Base-by-base conservation (phyloP, 2,113 vertebrate species). In the Channa maculata region DNA sequence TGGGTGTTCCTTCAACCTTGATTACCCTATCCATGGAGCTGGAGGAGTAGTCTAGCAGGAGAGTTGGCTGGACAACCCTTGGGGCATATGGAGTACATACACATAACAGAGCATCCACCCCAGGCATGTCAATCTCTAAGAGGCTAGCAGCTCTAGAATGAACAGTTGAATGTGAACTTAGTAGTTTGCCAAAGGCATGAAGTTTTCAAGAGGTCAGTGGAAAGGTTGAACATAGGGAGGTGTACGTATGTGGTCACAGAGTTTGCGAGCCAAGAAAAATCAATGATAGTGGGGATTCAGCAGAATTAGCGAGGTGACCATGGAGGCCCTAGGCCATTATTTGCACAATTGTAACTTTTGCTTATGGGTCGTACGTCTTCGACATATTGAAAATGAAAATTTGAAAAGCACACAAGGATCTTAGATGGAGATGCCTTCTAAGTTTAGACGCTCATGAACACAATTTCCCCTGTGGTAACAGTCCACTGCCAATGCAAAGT, bases 41-140 rank as follows among this genome's bases (percentile, higher is more conserved):
- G 65, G 78, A 85, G 84, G 81, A 83, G 87, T 48, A 72, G 64
- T 77, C 73, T 87, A 82, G 82, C 76, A 80, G 72, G 75, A 85
- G 82, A 86, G 75, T 82, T 74, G 73, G 75, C 68, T 82, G 79
- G 80, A 78, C 86, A 71, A 84, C 75, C 57, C 74, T 75, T 64
- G 73, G 85, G 83, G 70, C 80, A 69, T 75, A 63, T 33, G 63
- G 74, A 69, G 67, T 48, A 78, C 63, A 69, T 80, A 24, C 70
- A 78, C 79, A 60, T 71, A 82, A 84, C 76, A 74, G 59, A 80
- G 77, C 80, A 60, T 74, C 78, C 72, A 88, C 82, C 84, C 48
- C 66, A 48, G 89, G 88, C 88, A 84, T 78, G 87, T 89, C 88
- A n/a, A 88, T 92, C 86, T 86, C 70, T 83, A 43, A 79, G 77